Evolutionary conservation across 2,113 vertebrate genomes (phyloP), one percentile per base, ranked within the genome.

Genomic region (Podocnemis expansa): DNA sequence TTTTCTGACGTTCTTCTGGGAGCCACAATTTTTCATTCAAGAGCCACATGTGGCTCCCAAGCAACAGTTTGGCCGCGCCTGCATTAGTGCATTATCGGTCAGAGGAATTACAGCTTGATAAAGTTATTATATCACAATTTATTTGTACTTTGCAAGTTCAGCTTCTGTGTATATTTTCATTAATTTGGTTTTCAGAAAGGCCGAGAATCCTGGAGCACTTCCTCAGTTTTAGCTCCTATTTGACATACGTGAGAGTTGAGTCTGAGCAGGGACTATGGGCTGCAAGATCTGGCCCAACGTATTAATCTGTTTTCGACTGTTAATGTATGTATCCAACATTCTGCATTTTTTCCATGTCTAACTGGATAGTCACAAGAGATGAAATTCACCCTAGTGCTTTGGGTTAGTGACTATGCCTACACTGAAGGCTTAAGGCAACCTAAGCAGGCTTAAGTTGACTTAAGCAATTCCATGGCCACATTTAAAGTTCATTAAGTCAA

Each of bases 361-460:
- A 95, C 95, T 92, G 92, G 95, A 82, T 88, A 86, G 38, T 79
- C 95, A 94, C 38, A 95, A 88, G 38, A 94, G 79, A 83, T 94
- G 87, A 88, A 92, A 96, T 94, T 95, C 94, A 88, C 81, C 88
- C 67, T 95, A 91, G 89, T 87, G 83, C 81, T 93, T 94, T 85
- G 95, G 76, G 67, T 95, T n/a, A n/a, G n/a, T n/a, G n/a, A n/a
- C n/a, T n/a, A n/a, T n/a, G n/a, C n/a, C n/a, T n/a, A n/a, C n/a
- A n/a, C n/a, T n/a, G n/a, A n/a, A n/a, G n/a, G n/a, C n/a, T n/a
- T n/a, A n/a, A n/a, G n/a, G n/a, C n/a, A n/a, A n/a, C n/a, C n/a
- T n/a, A n/a, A n/a, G n/a, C n/a, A n/a, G n/a, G n/a, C n/a, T n/a
- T n/a, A n/a, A n/a, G n/a, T n/a, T n/a, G n/a, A n/a, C n/a, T n/a